Percentiles rank a stretch among this genome's conserved stretches.
phyloP scores from a whole-genome alignment of 2,797 vertebrate genomes.

The Todus mexicanus region DNA sequence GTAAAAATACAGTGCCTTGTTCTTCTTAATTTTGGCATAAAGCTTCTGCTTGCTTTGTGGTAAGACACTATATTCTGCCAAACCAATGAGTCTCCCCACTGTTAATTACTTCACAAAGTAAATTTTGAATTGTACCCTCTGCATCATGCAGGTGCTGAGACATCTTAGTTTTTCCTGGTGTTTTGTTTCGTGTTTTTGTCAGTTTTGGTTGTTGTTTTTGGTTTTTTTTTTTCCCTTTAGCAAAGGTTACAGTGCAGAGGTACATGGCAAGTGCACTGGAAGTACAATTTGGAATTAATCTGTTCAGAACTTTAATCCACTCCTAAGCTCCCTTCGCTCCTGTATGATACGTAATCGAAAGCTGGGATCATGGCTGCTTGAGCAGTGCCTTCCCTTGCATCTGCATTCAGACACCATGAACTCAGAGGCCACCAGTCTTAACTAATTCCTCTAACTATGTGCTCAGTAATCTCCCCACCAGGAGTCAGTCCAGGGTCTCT shows the following conservation, averaged over 20 bases:
- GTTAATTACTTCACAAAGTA: not conserved
- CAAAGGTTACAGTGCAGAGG: not conserved
- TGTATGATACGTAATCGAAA: slow-evolving; percentile 4
- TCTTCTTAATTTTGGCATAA: not conserved
- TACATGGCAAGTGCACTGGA: not conserved
- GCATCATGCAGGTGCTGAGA: not conserved
- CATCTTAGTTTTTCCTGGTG: not conserved
- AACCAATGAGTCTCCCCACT: not conserved
- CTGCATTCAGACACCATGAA: slow-evolving; percentile 1
- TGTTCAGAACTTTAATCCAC: slow-evolving; percentile 51
- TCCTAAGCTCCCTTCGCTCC: not conserved
- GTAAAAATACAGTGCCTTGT: not conserved
- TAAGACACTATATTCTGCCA: not conserved
- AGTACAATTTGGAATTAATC: slow-evolving; percentile 42
- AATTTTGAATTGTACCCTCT: not conserved
- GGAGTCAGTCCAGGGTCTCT: not conserved
- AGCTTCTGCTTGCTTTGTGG: not conserved
- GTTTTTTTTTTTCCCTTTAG: not conserved
- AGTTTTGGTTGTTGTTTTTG: too few species aligned
- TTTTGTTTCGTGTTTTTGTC: too few species aligned
- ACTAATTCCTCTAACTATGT: not conserved
- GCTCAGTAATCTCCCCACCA: not conserved
- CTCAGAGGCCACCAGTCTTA: slow-evolving; percentile 12
- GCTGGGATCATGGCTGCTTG: slow-evolving; percentile 7
- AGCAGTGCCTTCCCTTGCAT: not conserved